Evolutionary conservation across 2,888 invertebrate species (phyloP), one percentile per base, ranked within the genome.

Genomic region (Tetragonula carbonaria): DNA sequence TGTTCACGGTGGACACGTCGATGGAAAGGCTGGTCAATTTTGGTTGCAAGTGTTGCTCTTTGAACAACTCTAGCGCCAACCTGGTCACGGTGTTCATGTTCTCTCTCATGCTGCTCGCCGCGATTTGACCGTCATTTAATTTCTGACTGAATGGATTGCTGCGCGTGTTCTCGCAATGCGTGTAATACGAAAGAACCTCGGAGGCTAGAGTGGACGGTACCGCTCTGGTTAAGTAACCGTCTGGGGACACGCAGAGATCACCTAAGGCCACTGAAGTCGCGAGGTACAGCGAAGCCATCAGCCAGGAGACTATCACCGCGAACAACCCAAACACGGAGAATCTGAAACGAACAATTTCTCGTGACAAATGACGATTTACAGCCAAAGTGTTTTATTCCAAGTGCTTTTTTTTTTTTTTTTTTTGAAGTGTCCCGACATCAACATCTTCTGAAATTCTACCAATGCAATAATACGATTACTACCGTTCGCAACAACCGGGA

Each of bases 261-360:
- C 97, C 97, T 68, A 97, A 96, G 53, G 97, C 98, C 93, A 98
- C 98, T 79, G 97, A 97, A 51, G 97, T 96, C 73, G 98, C 97
- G 86, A 98, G 96, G 95, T 98, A 98, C 85, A 98, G 95, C 78
- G 98, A 98, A 75, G 98, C 97, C 95, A 98, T 97, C 91, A 98
- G 95, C 97, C 98, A 99, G 87, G 98, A 98, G 80, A 97, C 96
- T 88, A 98, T 97, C 59, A 99, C 97, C 57, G 98, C 98, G 92
- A 99, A 96, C 38, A 98, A 95, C 66, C 97, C 97, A 94, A 98
- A 97, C 50, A 98, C 98, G 86, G 98, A 98, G 91, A 98, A 98
- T 88, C 96, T 96, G 92, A 16, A 93, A 91, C 5, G 4, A 11
- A 38, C 4, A 23, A 28, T 2, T 11, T 74, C 3, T 21, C 8